Percentiles rank a stretch among this genome's conserved stretches.
Conservation (phyloP, 1,140 invertebrate species). For the Polypedilum vanderplanki region DNA sequence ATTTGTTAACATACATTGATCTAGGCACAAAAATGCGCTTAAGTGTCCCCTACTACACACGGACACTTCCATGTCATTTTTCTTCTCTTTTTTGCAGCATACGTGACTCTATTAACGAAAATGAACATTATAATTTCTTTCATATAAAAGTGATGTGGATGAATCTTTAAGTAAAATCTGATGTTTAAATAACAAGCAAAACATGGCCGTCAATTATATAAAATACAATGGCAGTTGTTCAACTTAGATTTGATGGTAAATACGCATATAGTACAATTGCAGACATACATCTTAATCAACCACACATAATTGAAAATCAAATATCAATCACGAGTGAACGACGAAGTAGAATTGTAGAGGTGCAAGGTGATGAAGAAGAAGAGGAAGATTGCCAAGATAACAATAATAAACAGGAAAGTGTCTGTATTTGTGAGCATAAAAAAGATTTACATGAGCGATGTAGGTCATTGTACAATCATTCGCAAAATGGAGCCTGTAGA, state of each 20-base stretch:
- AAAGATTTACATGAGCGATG: no score
- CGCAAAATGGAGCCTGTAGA: no score
- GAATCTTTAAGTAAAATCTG: no score
- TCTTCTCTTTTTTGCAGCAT: neutral
- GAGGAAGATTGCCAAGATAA: neutral
- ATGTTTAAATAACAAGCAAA: neutral
- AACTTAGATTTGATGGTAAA: slow-evolving; percentile 24
- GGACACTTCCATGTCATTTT: no score
- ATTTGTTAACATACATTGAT: no score
- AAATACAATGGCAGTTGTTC: slow-evolving; percentile 23
- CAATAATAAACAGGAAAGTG: neutral
- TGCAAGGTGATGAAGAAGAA: no score
- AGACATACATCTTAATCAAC: slow-evolving; percentile 15
- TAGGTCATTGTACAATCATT: neutral
- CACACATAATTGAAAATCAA: slow-evolving; percentile 18
- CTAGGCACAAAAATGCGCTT: no score
- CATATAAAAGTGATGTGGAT: no score
- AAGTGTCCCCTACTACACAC: no score
- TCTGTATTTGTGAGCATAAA: no score
- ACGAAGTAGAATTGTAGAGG: neutral
- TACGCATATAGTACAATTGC: slow-evolving; percentile 12
- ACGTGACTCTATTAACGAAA: slow-evolving; percentile 10
- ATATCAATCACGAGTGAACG: neutral
- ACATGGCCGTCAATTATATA: neutral
- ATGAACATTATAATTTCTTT: neutral